Conservation (phyloP, 1,140 invertebrate genomes). For the Euura saliciscinereae region DNA sequence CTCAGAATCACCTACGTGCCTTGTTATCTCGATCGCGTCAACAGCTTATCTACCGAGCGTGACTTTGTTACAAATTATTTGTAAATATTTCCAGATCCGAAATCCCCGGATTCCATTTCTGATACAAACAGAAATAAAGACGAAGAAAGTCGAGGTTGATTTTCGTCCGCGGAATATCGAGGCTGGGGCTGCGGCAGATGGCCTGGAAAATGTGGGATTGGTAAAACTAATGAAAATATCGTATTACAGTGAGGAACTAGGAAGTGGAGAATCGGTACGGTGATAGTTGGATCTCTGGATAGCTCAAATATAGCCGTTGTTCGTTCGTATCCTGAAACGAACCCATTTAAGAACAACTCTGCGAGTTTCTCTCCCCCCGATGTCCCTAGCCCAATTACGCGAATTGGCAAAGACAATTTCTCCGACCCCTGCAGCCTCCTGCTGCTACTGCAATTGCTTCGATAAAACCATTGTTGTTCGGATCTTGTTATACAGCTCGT, state of each 20-base stretch:
- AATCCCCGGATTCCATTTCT: not conserved
- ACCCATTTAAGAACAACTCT: slow-evolving; percentile 26
- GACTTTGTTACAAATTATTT: not conserved
- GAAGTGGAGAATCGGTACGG: not conserved
- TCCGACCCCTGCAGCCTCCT: slow-evolving; percentile 10
- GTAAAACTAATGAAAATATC: slow-evolving; percentile 39
- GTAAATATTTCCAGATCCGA: too few species aligned
- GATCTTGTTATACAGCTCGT: too few species aligned
- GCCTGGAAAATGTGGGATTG: slow-evolving; percentile 41
- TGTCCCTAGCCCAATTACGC: slow-evolving; percentile 16
- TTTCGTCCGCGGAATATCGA: not conserved
- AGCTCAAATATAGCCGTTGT: not conserved
- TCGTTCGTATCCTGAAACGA: slow-evolving; percentile 10
- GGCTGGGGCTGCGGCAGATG: slow-evolving; percentile 30
- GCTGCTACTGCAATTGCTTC: not conserved
- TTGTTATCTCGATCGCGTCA: not conserved
- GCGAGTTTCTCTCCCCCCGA: not conserved
- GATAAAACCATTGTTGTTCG: not conserved
- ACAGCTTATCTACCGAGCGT: not conserved
- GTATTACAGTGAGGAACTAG: slow-evolving; percentile 26
- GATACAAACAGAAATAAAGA: not conserved
- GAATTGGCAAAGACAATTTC: slow-evolving; percentile 25
- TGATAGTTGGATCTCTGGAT: not conserved
- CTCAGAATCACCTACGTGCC: not conserved
- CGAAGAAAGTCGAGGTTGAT: too few species aligned